Base-by-base conservation (phyloP, 2,888 invertebrate genomes). In the Liopterus haemorrhoidalis region DNA sequence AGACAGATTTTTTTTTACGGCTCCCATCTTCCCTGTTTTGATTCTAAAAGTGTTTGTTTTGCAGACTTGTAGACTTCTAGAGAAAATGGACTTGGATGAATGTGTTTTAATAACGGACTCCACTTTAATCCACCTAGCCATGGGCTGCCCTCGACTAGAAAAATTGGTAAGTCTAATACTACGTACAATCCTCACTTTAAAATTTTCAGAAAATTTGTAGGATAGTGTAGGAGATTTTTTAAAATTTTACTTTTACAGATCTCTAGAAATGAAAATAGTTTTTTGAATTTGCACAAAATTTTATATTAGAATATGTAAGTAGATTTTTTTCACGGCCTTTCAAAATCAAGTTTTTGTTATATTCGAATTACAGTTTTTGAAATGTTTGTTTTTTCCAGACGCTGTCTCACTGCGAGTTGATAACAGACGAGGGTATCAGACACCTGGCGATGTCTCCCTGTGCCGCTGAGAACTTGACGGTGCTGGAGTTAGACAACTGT, bases 81-180 rank as follows among this genome's bases (percentile, higher is more conserved):
- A 96, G 65, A 84, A 93, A 60, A 93, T 99, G 91, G 99, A 99
- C 68, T 72, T 99, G 54, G 99, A 99, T 66, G 99, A 99, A 70
- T 99, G 99, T 67, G 85, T 89, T 52, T 79, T 93, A 52, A 95
- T 99, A 57, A 96, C 97, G 0, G 99, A 99, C 70, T 76, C 84
- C 31, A 95, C 97, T 1, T 72, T 99, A 44, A 87, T 88, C 27
- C 87, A 95, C 63, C 75, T 99, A 54, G 90, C 96, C 30, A 88
- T 87, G 75, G 93, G 95, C 15, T 99, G 99, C 69, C 94, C 95
- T 19, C 76, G 90, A 50, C 77, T 99, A 41, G 92, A 93, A 70
- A 92, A 94, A 74, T 71, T 99, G 74, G 96, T 96, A 64, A 76
- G 79, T 70, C 48, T 44, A 22, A 8, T 11, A 19, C 6, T 8